These are phyloP conservation scores for Orthonychiurus folsomi DNA, from an alignment of 2,888 invertebrate genomes.

Conservation along the genomic window DNA sequence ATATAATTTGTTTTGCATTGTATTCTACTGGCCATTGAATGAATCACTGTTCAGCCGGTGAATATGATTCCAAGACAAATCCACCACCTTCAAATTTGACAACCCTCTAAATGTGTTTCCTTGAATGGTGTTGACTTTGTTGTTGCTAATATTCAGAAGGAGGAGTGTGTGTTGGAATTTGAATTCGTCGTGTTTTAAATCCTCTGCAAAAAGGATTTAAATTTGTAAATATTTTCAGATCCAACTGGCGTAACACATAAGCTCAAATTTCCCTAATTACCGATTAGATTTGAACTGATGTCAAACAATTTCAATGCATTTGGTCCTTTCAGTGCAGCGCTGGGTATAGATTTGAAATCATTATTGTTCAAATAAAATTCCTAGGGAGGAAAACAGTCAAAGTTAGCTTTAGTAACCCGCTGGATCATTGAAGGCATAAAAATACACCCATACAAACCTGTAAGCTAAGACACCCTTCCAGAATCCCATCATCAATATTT, in stretches of 20 bases:
- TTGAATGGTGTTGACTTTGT: conserved; percentile 65
- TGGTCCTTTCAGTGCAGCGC: conserved; percentile 71
- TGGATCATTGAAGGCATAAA: not conserved
- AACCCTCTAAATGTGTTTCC: conserved; percentile 65
- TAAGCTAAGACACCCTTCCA: conserved; percentile 70
- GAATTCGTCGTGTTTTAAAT: conserved; percentile 61
- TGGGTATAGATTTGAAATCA: conserved; percentile 64
- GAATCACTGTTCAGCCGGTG: conserved; percentile 74
- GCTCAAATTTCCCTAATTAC: conserved; percentile 50
- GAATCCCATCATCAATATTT: conserved; percentile 73
- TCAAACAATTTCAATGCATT: conserved; percentile 62
- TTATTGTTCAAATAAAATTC: conserved; percentile 73
- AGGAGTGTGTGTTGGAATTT: conserved; percentile 60
- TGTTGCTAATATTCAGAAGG: conserved; percentile 67
- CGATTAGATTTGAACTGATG: conserved; percentile 67
- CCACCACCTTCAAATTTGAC: conserved; percentile 57
- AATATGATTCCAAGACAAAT: conserved; percentile 67
- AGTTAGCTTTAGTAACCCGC: not conserved
- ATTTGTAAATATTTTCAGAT: conserved; percentile 10
- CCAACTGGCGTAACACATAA: not conserved
- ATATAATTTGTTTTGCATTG: too few relatives aligned
- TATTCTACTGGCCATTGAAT: conserved; percentile 64
- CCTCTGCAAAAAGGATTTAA: conserved; percentile 51
- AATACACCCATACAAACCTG: conserved; percentile 43
- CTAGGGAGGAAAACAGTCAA: conserved; percentile 49